Evolutionary conservation across 2,113 vertebrate genomes (phyloP).

Genomic region (Pelvicachromis taeniatus): DNA sequence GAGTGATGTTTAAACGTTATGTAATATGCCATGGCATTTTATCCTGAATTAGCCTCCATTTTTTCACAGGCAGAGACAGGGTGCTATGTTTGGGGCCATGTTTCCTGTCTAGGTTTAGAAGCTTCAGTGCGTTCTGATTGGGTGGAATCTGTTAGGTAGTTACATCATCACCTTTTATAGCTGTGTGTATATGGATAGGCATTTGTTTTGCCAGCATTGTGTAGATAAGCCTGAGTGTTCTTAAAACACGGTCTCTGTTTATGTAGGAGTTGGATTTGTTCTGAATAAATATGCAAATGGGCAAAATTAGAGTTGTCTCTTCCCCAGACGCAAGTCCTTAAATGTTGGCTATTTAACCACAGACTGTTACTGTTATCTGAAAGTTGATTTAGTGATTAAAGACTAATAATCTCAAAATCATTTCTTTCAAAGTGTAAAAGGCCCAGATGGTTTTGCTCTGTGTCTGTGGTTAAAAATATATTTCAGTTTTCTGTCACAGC

Average conservation of each 20-base stretch:
- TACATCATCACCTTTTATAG: background rate
- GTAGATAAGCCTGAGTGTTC: background rate
- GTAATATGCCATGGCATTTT: slow-evolving; percentile 56
- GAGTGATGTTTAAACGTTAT: slow-evolving; percentile 58
- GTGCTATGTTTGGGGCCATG: background rate
- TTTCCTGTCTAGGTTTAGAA: background rate
- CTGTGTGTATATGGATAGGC: background rate
- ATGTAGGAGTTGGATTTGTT: background rate
- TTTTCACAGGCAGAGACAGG: background rate
- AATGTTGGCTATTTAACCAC: background rate
- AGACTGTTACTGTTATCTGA: background rate
- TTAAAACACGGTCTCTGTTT: background rate
- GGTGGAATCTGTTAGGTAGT: background rate
- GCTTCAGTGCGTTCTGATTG: background rate
- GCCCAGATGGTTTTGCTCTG: background rate
- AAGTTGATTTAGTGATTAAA: background rate
- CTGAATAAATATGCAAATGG: background rate
- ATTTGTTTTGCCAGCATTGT: background rate
- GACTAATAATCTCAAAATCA: background rate
- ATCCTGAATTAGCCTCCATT: slow-evolving; percentile 30
- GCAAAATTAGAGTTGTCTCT: background rate
- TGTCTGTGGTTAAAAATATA: background rate
- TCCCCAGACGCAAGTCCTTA: background rate
- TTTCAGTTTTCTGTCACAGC: background rate
- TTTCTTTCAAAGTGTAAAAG: background rate